Percentiles rank a stretch among this genome's conserved stretches.
These are phyloP conservation scores for Tetranychus truncatus DNA, from an alignment of 2,888 invertebrate species.

Conservation along the genomic window DNA sequence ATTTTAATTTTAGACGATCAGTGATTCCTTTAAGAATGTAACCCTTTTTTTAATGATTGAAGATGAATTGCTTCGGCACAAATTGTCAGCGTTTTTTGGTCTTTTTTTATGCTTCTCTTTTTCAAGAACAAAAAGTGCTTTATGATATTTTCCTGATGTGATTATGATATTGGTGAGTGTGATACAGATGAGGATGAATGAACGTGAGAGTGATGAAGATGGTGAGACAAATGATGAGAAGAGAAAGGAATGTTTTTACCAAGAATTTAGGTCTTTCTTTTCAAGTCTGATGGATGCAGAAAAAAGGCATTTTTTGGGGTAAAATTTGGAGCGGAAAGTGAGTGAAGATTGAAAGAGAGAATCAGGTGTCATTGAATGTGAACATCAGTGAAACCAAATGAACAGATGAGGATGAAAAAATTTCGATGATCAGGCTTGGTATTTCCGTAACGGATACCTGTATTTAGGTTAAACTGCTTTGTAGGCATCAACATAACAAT, in stretches of 20 bases:
- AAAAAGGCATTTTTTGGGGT: not conserved
- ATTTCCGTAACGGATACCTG: conserved; percentile 1
- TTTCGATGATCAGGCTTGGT: not conserved
- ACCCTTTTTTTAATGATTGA: not conserved
- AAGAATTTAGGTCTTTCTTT: not conserved
- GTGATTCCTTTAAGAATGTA: no score
- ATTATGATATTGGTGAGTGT: not conserved
- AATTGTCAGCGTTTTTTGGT: not conserved
- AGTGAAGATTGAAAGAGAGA: not conserved
- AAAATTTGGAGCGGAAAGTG: not conserved
- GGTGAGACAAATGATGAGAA: not conserved
- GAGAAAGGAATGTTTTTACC: not conserved
- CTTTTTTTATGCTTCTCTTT: no score
- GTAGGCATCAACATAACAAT: not conserved
- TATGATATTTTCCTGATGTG: no score
- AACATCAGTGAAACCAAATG: not conserved
- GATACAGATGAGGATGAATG: not conserved
- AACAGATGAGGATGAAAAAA: not conserved
- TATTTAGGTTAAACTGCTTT: not conserved
- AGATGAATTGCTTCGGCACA: not conserved
- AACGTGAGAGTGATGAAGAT: conserved; percentile 2
- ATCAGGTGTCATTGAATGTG: not conserved
- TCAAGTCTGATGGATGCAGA: not conserved
- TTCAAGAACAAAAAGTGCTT: no score
- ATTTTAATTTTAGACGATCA: no score